These are phyloP conservation scores for Silurus lanzhouensis DNA, from an alignment of 2,797 vertebrate genomes.

Conservation along the genomic window DNA sequence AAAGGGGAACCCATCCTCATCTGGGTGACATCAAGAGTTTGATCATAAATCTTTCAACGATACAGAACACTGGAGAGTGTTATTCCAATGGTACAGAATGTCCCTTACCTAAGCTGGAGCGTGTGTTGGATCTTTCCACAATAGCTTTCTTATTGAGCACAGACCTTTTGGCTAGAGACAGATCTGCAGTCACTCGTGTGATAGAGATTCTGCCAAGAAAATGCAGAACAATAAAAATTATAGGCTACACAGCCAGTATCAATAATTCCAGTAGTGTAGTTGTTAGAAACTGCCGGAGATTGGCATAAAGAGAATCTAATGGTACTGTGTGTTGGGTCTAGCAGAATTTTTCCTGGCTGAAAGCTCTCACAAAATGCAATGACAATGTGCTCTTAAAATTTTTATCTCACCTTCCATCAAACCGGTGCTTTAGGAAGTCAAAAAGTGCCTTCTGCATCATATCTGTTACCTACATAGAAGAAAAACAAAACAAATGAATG, in stretches of 20 bases:
- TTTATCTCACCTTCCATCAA: slow-evolving; percentile 88
- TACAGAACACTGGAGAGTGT: too few relatives aligned
- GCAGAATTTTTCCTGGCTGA: not conserved
- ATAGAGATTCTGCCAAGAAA: slow-evolving; percentile 87
- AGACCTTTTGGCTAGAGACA: slow-evolving; percentile 92
- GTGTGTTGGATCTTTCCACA: slow-evolving; percentile 92
- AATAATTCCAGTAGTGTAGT: not conserved
- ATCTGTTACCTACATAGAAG: slow-evolving; percentile 82
- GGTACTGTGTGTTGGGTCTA: not conserved
- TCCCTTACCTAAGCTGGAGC: slow-evolving; percentile 90
- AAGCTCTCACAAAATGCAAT: not conserved
- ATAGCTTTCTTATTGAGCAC: slow-evolving; percentile 96
- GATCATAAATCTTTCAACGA: too few relatives aligned
- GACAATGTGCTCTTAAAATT: not conserved
- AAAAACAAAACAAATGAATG: not conserved
- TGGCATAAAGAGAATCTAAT: not conserved
- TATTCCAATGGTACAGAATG: not conserved
- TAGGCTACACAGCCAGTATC: not conserved
- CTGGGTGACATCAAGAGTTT: too few relatives aligned
- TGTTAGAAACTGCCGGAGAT: not conserved
- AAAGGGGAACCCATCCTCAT: too few relatives aligned
- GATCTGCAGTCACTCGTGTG: slow-evolving; percentile 93
- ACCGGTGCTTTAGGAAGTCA: slow-evolving; percentile 96
- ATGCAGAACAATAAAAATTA: not conserved
- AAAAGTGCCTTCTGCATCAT: slow-evolving; percentile 99